Conservation (phyloP, 2,797 vertebrate species). For the Brotula barbata region DNA sequence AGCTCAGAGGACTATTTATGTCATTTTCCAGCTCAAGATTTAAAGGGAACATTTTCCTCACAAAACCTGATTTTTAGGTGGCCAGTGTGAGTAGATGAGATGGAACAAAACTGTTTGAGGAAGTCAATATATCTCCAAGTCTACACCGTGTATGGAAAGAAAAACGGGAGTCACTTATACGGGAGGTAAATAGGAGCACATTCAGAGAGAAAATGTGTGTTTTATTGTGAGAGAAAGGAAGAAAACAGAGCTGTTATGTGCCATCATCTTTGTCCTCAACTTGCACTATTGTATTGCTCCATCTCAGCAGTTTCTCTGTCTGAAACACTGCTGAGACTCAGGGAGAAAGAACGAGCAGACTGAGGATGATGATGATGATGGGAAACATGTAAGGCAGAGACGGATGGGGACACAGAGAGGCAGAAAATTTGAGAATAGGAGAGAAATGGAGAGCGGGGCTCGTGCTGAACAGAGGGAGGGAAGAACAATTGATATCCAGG, state of each 20-base stretch:
- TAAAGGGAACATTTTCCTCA: no score
- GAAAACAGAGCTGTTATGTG: background rate
- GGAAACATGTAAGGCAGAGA: constrained; percentile 21
- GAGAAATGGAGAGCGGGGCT: constrained; percentile 19
- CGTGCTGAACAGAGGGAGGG: background rate
- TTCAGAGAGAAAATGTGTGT: background rate
- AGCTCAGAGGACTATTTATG: no score
- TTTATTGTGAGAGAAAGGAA: background rate
- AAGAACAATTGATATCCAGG: constrained; percentile 18
- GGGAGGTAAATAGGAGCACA: no score
- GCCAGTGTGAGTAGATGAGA: no score
- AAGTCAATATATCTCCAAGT: no score
- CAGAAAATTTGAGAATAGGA: constrained; percentile 2
- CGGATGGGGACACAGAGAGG: constrained; percentile 7
- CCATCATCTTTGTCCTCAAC: constrained; percentile 25
- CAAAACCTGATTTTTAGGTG: no score
- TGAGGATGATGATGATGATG: background rate
- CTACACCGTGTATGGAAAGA: no score
- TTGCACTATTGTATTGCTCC: constrained; percentile 16
- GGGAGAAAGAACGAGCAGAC: background rate
- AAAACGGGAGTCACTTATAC: no score
- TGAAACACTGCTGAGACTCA: constrained; percentile 14
- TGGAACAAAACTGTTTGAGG: no score
- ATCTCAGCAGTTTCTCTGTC: constrained; percentile 31
- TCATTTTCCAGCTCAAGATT: no score